These are phyloP conservation scores for Plecturocebus donacophilus DNA, from an alignment of 2,113 vertebrate species.

Conservation along the genomic window DNA sequence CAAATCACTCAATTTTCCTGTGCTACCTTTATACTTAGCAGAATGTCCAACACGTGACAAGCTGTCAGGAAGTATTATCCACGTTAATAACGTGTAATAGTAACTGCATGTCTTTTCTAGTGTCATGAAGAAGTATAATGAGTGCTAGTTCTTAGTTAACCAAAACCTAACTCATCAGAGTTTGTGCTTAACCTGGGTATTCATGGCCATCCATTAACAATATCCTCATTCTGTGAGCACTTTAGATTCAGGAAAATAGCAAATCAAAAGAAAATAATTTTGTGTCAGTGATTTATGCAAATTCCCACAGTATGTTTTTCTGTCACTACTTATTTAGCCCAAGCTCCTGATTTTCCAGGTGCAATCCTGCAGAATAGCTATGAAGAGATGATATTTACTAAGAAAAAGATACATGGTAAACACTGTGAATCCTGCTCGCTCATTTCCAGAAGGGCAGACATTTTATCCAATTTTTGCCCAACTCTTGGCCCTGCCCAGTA, in stretches of 20 bases:
- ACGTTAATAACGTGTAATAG: background rate
- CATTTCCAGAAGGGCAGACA: background rate
- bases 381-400: background rate
- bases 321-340: background rate
- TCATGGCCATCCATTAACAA: background rate
- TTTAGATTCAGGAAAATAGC: slow-evolving; percentile 1
- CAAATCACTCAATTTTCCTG: background rate
- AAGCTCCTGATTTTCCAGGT: background rate
- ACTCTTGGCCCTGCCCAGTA: background rate
- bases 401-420: background rate
- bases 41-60: background rate
- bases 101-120: background rate
- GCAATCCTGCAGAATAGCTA: background rate
- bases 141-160: background rate
- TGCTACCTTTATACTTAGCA: background rate
- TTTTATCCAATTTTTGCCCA: background rate
- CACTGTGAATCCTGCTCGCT: background rate
- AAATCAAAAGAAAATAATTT: slow-evolving; percentile 41
- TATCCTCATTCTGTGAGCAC: background rate
- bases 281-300: background rate
- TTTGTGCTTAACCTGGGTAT: background rate
- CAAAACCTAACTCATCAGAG: background rate
- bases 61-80: background rate
- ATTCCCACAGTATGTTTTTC: background rate
- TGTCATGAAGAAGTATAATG: background rate